A percentile compares a stretch with the other conserved stretches of the same genome.
phyloP scores from a whole-genome alignment of 1,140 invertebrate genomes.

The Danaus melanippus region DNA sequence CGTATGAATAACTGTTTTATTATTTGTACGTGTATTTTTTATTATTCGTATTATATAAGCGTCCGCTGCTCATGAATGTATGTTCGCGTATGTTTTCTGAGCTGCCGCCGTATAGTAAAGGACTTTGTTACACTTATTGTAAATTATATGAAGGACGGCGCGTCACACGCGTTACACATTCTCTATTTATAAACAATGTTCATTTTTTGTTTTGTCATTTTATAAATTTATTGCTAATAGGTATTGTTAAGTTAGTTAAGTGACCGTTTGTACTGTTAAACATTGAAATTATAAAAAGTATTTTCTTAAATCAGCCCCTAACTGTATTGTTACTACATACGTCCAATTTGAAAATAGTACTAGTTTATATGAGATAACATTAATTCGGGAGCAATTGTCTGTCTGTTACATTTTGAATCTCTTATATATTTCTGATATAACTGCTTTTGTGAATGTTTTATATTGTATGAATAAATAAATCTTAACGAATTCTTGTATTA shows the following conservation, averaged over 20 bases:
- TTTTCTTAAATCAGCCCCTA: slow-evolving; percentile 55
- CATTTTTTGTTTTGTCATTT: slow-evolving; percentile 28
- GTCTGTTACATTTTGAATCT: slow-evolving; percentile 58
- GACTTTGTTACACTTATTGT: too few species aligned
- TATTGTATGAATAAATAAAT: slow-evolving; percentile 55
- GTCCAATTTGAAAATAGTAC: slow-evolving; percentile 33
- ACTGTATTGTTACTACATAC: slow-evolving; percentile 30
- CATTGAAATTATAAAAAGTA: slow-evolving; percentile 43
- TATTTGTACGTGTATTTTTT: too few species aligned
- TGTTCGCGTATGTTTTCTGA: too few species aligned
- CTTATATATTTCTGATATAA: slow-evolving; percentile 60
- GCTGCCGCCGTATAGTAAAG: too few species aligned
- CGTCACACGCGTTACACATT: slow-evolving; percentile 7
- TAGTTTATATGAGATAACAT: too few species aligned
- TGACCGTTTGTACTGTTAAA: slow-evolving; percentile 52
- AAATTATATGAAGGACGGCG: too few species aligned
- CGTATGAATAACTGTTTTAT: not conserved
- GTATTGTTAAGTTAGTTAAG: slow-evolving; percentile 58
- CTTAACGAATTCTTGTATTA: slow-evolving; percentile 34
- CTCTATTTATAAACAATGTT: slow-evolving; percentile 24
- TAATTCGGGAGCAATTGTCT: slow-evolving; percentile 47
- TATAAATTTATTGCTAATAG: slow-evolving; percentile 19
- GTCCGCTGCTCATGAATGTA: too few species aligned
- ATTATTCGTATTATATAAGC: too few species aligned
- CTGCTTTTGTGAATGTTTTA: slow-evolving; percentile 62